These are phyloP conservation scores for Yoshiicerus persimilis DNA, from an alignment of 1,140 invertebrate genomes.

Conservation along the genomic window DNA sequence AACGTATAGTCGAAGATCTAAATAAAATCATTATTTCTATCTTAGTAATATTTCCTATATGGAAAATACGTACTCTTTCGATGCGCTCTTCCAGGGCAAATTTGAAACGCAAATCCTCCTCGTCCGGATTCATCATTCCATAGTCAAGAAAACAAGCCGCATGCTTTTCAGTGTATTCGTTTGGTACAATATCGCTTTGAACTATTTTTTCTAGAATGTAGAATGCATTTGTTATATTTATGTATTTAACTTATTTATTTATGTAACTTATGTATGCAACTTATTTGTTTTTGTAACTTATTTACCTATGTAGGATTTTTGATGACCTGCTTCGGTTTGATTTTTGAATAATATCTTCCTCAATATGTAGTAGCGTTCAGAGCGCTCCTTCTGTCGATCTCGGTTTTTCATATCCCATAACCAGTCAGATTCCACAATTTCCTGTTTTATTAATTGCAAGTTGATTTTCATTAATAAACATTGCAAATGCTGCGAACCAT, in stretches of 20 bases:
- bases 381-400: constrained; percentile 67
- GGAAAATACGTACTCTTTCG: constrained; percentile 22
- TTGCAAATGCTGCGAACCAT: too few relatives aligned
- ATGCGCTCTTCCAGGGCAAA: constrained; percentile 29
- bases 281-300: too few relatives aligned
- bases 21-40: neutral
- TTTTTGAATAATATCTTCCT: neutral
- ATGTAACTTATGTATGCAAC: too few relatives aligned
- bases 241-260: too few relatives aligned
- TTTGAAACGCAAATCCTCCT: constrained; percentile 24
- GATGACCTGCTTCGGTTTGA: neutral
- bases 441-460: constrained; percentile 58
- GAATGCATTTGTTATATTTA: too few relatives aligned
- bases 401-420: constrained; percentile 77
- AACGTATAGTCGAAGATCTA: neutral
- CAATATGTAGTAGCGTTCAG: constrained; percentile 51
- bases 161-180: neutral
- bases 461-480: too few relatives aligned
- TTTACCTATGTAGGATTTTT: too few relatives aligned
- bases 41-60: neutral
- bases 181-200: too few relatives aligned
- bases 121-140: constrained; percentile 33
- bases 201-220: too few relatives aligned
- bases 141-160: constrained; percentile 31
- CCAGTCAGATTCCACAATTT: constrained; percentile 85